These are phyloP conservation scores for Montifringilla adamsi DNA, from an alignment of 2,113 vertebrate genomes.

Conservation along the genomic window DNA sequence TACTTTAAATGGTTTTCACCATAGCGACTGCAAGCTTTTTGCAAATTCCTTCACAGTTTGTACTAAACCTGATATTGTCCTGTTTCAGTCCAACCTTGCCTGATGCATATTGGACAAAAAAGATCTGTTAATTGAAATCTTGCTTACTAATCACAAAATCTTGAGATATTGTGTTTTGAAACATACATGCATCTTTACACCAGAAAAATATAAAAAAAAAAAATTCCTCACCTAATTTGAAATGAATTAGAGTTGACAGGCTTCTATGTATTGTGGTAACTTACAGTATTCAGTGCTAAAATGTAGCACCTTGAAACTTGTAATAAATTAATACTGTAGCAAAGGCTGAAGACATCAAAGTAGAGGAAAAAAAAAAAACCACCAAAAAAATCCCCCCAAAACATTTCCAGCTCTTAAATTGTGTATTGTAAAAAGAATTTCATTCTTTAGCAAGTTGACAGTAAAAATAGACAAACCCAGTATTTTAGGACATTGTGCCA, in stretches of 20 bases:
- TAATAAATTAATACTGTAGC: constrained; percentile 52
- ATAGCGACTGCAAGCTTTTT: neutral
- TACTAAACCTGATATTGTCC: neutral
- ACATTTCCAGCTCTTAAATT: constrained; percentile 12
- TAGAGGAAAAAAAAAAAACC: neutral
- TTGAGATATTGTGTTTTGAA: constrained; percentile 15
- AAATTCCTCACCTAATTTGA: neutral
- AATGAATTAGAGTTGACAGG: constrained; percentile 30
- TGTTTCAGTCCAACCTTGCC: neutral
- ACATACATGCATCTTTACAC: neutral
- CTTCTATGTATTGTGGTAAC: neutral
- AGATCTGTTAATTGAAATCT: neutral
- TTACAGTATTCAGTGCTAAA: constrained; percentile 14
- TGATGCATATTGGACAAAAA: neutral
- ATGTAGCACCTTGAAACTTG: constrained; percentile 20
- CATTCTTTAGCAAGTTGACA: constrained; percentile 31
- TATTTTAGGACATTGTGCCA: constrained; percentile 47
- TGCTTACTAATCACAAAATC: neutral
- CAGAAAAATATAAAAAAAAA: neutral
- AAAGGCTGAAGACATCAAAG: constrained; percentile 26
- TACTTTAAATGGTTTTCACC: neutral
- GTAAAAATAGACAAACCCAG: constrained; percentile 47
- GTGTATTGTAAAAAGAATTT: constrained; percentile 28
- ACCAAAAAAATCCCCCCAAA: constrained; percentile 52
- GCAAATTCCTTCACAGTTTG: neutral